Conservation (phyloP, 1,140 invertebrate genomes). For the Formica exsecta region DNA sequence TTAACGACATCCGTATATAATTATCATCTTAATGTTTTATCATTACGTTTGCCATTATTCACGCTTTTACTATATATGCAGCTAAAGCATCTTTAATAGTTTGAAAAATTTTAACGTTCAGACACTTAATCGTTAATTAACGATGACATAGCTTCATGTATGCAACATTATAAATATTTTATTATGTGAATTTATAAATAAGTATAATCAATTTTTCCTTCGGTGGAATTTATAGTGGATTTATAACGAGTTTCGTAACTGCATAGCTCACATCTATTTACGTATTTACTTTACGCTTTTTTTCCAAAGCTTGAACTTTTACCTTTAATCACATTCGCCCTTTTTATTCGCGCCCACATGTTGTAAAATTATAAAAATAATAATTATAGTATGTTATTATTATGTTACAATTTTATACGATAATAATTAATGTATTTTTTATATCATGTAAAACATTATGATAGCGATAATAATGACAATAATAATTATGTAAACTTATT, state of each 20-base stretch:
- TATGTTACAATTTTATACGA: neutral
- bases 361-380: slow-evolving; percentile 13
- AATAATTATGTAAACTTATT: neutral
- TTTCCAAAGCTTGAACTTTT: neutral
- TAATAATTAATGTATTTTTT: too few species aligned
- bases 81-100: neutral
- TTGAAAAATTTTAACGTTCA: neutral
- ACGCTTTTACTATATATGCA: neutral
- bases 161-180: slow-evolving; percentile 5
- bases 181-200: slow-evolving; percentile 31
- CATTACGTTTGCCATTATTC: neutral
- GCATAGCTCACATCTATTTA: slow-evolving; percentile 14
- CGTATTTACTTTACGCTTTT: neutral
- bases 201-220: slow-evolving; percentile 4
- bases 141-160: neutral
- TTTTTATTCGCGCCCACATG: neutral
- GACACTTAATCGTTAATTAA: too few species aligned
- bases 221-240: slow-evolving; percentile 7
- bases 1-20: slow-evolving; percentile 19
- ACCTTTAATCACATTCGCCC: slow-evolving; percentile 13
- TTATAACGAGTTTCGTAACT: slow-evolving; percentile 23
- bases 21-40: slow-evolving; percentile 19
- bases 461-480: neutral
- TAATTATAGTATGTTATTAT: slow-evolving; percentile 17
- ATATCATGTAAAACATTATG: neutral